Conservation (phyloP, 1,140 invertebrate genomes). For the Ectropis grisescens region DNA sequence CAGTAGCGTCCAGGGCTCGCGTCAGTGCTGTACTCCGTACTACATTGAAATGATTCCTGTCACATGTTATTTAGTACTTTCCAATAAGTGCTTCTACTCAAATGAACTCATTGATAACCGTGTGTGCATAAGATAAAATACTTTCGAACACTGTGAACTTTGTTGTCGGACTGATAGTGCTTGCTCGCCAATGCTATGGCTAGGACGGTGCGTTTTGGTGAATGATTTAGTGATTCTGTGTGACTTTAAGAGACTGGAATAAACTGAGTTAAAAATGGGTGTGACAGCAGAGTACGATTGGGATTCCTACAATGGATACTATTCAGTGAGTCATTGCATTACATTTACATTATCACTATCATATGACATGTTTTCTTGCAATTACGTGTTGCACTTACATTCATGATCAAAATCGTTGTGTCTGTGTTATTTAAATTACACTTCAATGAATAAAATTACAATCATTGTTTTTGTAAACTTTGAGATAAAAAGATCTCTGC, state of each 20-base stretch:
- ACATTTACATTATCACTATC: slow-evolving; percentile 4
- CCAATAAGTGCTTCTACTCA: slow-evolving; percentile 33
- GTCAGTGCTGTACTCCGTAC: slow-evolving; percentile 34
- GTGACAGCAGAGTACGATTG: slow-evolving; percentile 61
- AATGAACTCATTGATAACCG: slow-evolving; percentile 44
- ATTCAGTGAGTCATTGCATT: slow-evolving; percentile 41
- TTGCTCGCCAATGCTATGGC: too few relatives aligned
- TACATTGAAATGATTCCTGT: slow-evolving; percentile 45
- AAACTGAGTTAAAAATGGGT: slow-evolving; percentile 54
- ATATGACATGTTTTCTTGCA: background rate
- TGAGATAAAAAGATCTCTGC: too few relatives aligned
- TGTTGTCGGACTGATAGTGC: too few relatives aligned
- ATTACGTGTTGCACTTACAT: too few relatives aligned
- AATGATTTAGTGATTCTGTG: slow-evolving; percentile 32
- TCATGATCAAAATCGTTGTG: too few relatives aligned
- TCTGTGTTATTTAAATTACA: too few relatives aligned
- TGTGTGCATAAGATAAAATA: slow-evolving; percentile 55
- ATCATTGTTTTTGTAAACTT: too few relatives aligned
- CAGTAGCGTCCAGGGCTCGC: slow-evolving; percentile 54
- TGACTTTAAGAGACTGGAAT: too few relatives aligned
- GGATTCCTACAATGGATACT: slow-evolving; percentile 59
- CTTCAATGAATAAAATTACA: too few relatives aligned
- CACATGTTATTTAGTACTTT: slow-evolving; percentile 34
- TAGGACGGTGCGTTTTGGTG: slow-evolving; percentile 10
- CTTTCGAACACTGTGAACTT: slow-evolving; percentile 18